Evolutionary conservation across 2,113 vertebrate species (phyloP).

Genomic region (Proterorhinus semilunaris): DNA sequence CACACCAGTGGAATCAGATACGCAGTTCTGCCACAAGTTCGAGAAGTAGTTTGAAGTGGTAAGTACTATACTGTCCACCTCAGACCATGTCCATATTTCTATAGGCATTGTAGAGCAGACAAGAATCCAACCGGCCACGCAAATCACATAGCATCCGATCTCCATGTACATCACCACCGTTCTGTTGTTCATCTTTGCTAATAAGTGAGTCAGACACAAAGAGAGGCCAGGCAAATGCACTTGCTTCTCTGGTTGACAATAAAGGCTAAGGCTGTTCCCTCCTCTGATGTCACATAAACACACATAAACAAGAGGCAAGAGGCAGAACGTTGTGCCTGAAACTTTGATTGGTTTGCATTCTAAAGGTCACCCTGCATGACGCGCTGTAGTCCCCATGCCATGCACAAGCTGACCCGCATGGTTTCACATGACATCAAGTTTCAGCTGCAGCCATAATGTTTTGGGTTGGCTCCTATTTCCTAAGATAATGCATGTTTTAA

Average conservation of each 20-base stretch:
- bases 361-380: conserved; percentile 47
- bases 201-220: not conserved
- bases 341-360: conserved; percentile 21
- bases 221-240: not conserved
- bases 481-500: not conserved
- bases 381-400: conserved; percentile 46
- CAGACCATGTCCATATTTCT: conserved; percentile 93
- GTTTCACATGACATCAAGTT: conserved; percentile 3
- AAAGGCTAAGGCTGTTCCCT: not conserved
- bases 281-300: not conserved
- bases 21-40: conserved; percentile 93
- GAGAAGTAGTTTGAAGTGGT: conserved; percentile 91
- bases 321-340: conserved; percentile 22
- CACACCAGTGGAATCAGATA: conserved; percentile 90
- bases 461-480: conserved; percentile 1
- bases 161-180: conserved; percentile 78
- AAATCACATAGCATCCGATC: conserved; percentile 85
- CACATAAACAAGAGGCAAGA: not conserved
- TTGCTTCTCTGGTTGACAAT: not conserved
- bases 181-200: conserved; percentile 65
- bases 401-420: conserved; percentile 15
- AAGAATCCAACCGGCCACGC: conserved; percentile 86
- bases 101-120: conserved; percentile 89
- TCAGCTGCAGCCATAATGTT: not conserved
- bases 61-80: conserved; percentile 85